Percentiles rank a stretch among this genome's conserved stretches.
Conservation (phyloP, 2,797 vertebrate species). For the Hyperoplus immaculatus region DNA sequence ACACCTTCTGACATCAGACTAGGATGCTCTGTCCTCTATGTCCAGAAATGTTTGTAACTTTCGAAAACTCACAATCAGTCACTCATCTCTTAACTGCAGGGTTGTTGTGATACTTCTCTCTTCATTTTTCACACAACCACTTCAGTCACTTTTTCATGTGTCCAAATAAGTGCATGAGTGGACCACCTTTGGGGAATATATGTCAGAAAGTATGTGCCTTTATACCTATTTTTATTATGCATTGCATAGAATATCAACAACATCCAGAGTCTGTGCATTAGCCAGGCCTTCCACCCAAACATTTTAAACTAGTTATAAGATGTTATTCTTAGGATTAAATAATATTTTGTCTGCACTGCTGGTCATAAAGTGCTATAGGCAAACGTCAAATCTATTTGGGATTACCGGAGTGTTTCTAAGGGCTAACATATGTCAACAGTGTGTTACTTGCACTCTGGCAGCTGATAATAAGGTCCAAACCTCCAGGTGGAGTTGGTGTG, state of each 20-base stretch:
- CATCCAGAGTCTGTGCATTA: neutral
- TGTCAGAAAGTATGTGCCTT: neutral
- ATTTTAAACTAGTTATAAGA: neutral
- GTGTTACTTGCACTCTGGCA: slow-evolving; percentile 15
- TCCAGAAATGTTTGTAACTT: neutral
- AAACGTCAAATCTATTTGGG: slow-evolving; percentile 7
- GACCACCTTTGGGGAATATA: neutral
- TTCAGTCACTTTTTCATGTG: neutral
- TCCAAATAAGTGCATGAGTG: neutral
- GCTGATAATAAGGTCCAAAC: slow-evolving; percentile 41
- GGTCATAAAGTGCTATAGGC: neutral
- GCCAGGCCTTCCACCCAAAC: neutral
- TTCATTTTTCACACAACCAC: neutral
- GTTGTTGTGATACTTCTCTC: neutral
- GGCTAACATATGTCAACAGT: slow-evolving; percentile 35
- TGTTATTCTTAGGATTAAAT: neutral
- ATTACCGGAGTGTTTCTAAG: slow-evolving; percentile 10
- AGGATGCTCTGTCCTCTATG: too few species aligned
- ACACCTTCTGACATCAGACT: neutral
- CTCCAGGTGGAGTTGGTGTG: slow-evolving; percentile 53
- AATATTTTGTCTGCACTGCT: neutral
- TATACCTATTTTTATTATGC: neutral
- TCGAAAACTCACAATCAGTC: neutral
- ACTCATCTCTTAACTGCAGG: slow-evolving; percentile 3
- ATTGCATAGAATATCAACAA: neutral